These are phyloP conservation scores for Hemibagrus wyckioides DNA, from an alignment of 2,113 vertebrate species.

Conservation along the genomic window DNA sequence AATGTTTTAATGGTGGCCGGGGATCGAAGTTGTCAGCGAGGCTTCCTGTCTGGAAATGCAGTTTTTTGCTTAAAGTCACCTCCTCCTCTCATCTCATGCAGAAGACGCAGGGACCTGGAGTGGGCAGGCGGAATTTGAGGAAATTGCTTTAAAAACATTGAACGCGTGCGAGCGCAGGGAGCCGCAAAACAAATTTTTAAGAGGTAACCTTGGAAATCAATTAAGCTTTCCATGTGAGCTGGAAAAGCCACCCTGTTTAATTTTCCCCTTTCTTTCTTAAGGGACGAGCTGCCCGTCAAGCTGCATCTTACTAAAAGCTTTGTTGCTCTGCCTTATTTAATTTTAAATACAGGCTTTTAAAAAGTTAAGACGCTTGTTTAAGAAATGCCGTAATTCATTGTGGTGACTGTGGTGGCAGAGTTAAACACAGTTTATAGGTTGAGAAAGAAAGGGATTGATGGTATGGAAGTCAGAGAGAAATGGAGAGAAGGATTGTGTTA, in stretches of 20 bases:
- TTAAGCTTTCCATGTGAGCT: conserved; percentile 68
- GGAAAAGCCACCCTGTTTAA: conserved; percentile 49
- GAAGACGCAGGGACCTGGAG: conserved; percentile 46
- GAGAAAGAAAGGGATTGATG: conserved; percentile 77
- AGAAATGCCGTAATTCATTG: conserved; percentile 76
- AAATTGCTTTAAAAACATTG: conserved; percentile 68
- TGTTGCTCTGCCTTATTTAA: conserved; percentile 63
- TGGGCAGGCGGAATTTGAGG: conserved; percentile 58
- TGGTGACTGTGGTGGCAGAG: conserved; percentile 70
- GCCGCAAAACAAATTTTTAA: conserved; percentile 75
- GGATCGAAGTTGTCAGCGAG: conserved; percentile 74
- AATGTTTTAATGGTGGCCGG: conserved; percentile 77
- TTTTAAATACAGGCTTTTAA: conserved; percentile 70
- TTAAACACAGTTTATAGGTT: conserved; percentile 77
- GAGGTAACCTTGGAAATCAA: conserved; percentile 79
- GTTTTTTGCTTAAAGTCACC: conserved; percentile 56
- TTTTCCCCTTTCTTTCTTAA: not conserved
- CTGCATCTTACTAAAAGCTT: conserved; percentile 53
- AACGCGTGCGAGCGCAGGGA: conserved; percentile 46
- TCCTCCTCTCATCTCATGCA: conserved; percentile 52
- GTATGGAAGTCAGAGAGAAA: not conserved
- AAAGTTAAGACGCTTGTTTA: conserved; percentile 77
- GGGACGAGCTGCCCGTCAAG: conserved; percentile 61
- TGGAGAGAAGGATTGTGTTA: not conserved
- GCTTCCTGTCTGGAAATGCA: conserved; percentile 76